A percentile compares a stretch with the other conserved stretches of the same genome.
These are phyloP conservation scores for Protaetia brevitarsis DNA, from an alignment of 1,140 invertebrate species.

Conservation along the genomic window DNA sequence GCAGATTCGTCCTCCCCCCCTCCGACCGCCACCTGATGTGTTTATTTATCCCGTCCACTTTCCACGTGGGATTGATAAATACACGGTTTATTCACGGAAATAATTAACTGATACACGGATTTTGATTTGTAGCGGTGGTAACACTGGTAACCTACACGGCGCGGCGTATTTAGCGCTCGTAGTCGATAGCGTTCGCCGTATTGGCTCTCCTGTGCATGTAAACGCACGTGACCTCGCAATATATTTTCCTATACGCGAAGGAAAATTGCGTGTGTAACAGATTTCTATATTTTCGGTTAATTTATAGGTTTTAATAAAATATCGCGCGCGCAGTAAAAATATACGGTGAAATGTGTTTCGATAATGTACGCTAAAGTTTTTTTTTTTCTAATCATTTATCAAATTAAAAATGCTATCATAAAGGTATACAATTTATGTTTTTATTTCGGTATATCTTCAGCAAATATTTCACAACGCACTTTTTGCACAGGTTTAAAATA, in stretches of 20 bases:
- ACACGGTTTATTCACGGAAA: slow-evolving; percentile 19
- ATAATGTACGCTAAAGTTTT: no score
- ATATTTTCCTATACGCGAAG: not conserved
- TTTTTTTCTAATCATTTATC: no score
- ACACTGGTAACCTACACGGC: slow-evolving; percentile 3
- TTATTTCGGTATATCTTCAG: no score
- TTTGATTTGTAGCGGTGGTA: slow-evolving; percentile 12
- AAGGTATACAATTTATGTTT: no score
- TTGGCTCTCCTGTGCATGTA: not conserved
- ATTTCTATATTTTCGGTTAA: not conserved
- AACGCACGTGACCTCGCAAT: not conserved
- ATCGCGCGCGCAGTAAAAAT: not conserved
- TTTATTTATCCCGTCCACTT: slow-evolving; percentile 22
- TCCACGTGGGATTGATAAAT: slow-evolving; percentile 22
- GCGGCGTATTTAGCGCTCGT: not conserved
- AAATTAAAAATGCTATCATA: no score
- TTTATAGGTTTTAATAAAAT: slow-evolving; percentile 4
- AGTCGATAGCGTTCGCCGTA: no score
- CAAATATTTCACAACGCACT: no score
- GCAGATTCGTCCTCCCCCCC: no score
- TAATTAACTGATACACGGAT: slow-evolving; percentile 21
- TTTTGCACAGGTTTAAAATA: no score
- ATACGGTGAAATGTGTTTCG: no score
- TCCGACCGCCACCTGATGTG: slow-evolving; percentile 11
- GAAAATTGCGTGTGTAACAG: not conserved